Evolutionary conservation across 2,888 invertebrate genomes (phyloP), one percentile per base, ranked within the genome.

Genomic region (Ariolimax columbianus): DNA sequence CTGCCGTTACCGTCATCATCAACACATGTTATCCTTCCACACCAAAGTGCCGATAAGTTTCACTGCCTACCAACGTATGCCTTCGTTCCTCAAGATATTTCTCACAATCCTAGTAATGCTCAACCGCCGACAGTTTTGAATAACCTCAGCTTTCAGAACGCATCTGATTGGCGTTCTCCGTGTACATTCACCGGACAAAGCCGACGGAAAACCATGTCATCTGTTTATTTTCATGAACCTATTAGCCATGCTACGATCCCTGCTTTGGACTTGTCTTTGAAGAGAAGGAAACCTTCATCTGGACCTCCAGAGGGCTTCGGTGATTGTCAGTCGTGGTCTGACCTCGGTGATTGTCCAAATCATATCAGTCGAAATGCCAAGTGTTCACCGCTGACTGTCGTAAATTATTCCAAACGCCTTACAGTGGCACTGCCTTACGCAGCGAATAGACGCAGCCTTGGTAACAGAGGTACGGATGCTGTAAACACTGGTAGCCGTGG

Each of bases 261-360:
- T 11, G 90, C 89, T 38, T 84, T 90, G 55, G 90, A 90, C 83
- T 86, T 90, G 68, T 90, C 90, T 7, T 47, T 90, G n/a, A 89
- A 89, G 84, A 90, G 88, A 75, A 30, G 14, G 11, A 68, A 38
- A 23, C 26, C 77, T 14, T 55, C 78, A n/a, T 78, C 26, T 36
- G 19, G 38, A 14, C 14, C n/a, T 30, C 14, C 14, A 30, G 73
- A 73, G 43, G 30, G 26, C n/a, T 30, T 1, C 43, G 47, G 43
- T 43, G 47, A 47, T 17, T 47, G 73, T n/a, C 73, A 73, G 9
- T 73, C 11, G n/a, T 30, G n/a, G 30, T 30, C 43, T 17, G 73
- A 73, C 4, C 26, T 73, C n/a, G 30, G 14, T 14, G 1, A 17
- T 43, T 30, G 47, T 19, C 47, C 43, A 19, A 4, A 73, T 47